phyloP scores from a whole-genome alignment of 2,113 vertebrate species.

The Motacilla tschutschensis region DNA sequence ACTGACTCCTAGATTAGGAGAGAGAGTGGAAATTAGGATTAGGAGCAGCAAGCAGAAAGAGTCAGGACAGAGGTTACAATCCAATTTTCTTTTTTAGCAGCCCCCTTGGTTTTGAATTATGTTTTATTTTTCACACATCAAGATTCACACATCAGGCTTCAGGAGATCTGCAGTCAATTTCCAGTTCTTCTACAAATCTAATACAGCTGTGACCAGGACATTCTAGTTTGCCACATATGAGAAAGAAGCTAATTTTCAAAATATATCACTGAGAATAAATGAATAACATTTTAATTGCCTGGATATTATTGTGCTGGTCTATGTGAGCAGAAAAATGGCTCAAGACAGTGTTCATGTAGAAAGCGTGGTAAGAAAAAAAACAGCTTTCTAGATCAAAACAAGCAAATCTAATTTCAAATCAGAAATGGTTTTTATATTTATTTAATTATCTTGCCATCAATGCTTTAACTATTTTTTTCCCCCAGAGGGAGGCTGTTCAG shows the following conservation, averaged over 20 bases:
- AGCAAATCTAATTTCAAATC: conserved; percentile 1
- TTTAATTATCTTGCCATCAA: conserved; percentile 16
- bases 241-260: not conserved
- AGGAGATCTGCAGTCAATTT: not conserved
- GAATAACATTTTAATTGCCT: not conserved
- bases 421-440: conserved; percentile 10
- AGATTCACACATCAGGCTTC: not conserved
- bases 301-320: not conserved
- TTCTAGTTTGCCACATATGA: not conserved
- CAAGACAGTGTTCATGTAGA: not conserved
- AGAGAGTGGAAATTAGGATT: not conserved
- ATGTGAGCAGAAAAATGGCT: not conserved
- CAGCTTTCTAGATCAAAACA: not conserved
- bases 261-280: not conserved
- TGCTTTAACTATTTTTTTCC: not conserved
- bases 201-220: not conserved
- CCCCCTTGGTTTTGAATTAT: not conserved
- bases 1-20: not conserved
- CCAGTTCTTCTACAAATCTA: not conserved
- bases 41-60: not conserved
- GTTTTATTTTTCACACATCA: not conserved
- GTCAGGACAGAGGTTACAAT: not conserved
- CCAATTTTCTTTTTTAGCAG: not conserved
- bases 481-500: not conserved
- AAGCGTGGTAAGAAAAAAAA: not conserved